A percentile compares a stretch with the other conserved stretches of the same genome.
These are phyloP conservation scores for Drosophila aldrichi DNA, from an alignment of 2,888 invertebrate species.

Conservation along the genomic window DNA sequence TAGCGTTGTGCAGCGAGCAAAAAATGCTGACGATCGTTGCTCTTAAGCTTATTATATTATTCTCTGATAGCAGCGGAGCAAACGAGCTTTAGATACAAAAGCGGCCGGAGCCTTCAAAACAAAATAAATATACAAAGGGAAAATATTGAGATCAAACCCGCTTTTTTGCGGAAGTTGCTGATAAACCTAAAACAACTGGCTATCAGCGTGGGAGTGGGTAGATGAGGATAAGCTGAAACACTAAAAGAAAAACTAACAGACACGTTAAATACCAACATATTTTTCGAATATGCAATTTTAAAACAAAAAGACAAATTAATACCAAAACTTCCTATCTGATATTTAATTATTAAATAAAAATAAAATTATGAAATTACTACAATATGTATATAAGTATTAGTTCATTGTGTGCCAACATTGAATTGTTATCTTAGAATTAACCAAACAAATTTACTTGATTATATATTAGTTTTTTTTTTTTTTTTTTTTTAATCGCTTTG, in stretches of 20 bases:
- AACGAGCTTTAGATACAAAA: constrained; percentile 2
- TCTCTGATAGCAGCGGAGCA: neutral
- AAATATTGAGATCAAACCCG: constrained; percentile 13
- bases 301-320: too few species aligned
- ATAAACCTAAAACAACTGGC: constrained; percentile 26
- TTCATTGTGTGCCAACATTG: neutral
- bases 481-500: too few species aligned
- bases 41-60: constrained; percentile 22
- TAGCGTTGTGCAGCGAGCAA: constrained; percentile 26
- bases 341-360: too few species aligned
- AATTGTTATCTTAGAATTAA: neutral
- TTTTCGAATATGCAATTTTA: too few species aligned
- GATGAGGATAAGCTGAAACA: neutral
- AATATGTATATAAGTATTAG: neutral
- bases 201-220: neutral
- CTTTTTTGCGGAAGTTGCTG: constrained; percentile 42
- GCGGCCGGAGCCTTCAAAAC: constrained; percentile 32
- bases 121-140: constrained; percentile 2
- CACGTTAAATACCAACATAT: neutral
- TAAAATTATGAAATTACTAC: too few species aligned
- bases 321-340: too few species aligned
- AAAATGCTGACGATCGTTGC: constrained; percentile 39
- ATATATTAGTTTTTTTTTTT: neutral
- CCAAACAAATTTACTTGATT: neutral
- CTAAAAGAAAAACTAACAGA: neutral